Evolutionary conservation across 1,140 invertebrate genomes (phyloP).

Genomic region (Aphelinus atriplicis): DNA sequence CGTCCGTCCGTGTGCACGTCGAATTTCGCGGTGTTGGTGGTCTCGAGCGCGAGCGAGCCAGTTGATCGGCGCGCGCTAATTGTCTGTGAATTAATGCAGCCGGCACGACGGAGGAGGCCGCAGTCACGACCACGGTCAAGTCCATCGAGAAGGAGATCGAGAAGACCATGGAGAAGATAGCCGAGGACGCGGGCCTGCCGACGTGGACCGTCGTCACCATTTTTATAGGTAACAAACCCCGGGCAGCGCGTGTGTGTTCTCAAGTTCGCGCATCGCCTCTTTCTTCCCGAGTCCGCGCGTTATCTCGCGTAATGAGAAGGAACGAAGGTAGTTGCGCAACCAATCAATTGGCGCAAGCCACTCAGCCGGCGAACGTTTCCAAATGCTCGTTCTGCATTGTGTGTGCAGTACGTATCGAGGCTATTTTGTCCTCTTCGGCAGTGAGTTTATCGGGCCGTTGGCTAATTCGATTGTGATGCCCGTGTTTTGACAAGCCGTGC

Average conservation of each 20-base stretch:
- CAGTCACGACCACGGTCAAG: slow-evolving; percentile 47
- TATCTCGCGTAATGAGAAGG: not conserved
- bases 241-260: too few relatives aligned
- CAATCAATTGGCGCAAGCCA: not conserved
- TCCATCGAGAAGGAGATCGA: slow-evolving; percentile 57
- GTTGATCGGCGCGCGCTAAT: too few relatives aligned
- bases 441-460: too few relatives aligned
- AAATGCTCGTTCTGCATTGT: not conserved
- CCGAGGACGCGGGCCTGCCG: slow-evolving; percentile 74
- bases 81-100: not conserved
- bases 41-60: too few relatives aligned
- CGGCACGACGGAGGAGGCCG: slow-evolving; percentile 40
- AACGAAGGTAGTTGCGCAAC: not conserved
- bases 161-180: slow-evolving; percentile 65
- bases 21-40: too few relatives aligned
- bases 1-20: not conserved
- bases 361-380: not conserved
- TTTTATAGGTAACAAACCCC: slow-evolving; percentile 69
- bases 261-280: too few relatives aligned
- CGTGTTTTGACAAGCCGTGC: too few relatives aligned
- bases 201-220: slow-evolving; percentile 79
- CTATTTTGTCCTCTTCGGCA: too few relatives aligned
- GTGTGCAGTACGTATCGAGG: too few relatives aligned
- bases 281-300: not conserved
- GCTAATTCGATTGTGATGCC: too few relatives aligned